A percentile compares a stretch with the other conserved stretches of the same genome.
Evolutionary conservation across 2,797 vertebrate species (phyloP).

Genomic region (Macroramphosus scolopax): DNA sequence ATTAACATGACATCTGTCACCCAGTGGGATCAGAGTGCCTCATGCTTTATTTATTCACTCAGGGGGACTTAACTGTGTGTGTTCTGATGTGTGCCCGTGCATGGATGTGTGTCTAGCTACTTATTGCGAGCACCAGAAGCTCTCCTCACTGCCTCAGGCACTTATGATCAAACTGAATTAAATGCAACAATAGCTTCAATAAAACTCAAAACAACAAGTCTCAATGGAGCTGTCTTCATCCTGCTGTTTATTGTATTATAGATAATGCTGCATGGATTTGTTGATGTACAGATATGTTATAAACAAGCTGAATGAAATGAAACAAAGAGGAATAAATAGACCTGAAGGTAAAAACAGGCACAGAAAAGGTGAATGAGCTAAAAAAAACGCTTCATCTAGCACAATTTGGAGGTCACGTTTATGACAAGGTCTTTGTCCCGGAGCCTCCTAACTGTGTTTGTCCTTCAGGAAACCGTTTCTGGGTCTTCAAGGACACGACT

Average conservation of each 20-base stretch:
- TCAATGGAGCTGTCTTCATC: conserved; percentile 30
- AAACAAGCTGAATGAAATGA: conserved; percentile 47
- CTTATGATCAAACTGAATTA: conserved; percentile 63
- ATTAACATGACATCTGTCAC: conserved; percentile 78
- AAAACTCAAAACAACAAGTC: conserved; percentile 50
- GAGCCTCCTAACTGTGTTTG: conserved; percentile 23
- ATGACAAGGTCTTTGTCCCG: conserved; percentile 33
- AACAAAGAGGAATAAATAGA: conserved; percentile 16
- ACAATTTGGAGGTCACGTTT: conserved; percentile 30
- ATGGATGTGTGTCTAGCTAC: conserved; percentile 26
- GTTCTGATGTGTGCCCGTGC: conserved; percentile 11
- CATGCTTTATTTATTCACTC: conserved; percentile 71
- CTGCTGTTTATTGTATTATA: conserved; percentile 36
- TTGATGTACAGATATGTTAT: conserved; percentile 29
- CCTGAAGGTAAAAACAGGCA: conserved; percentile 2
- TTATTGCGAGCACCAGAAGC: conserved; percentile 38
- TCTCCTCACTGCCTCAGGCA: conserved; percentile 43
- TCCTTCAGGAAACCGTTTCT: conserved; percentile 91
- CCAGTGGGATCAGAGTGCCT: conserved; percentile 63
- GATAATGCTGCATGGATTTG: conserved; percentile 41
- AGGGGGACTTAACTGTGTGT: conserved; percentile 43
- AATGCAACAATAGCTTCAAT: conserved; percentile 57
- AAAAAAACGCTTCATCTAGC: neutral
- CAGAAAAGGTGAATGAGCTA: conserved; percentile 29
- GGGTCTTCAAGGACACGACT: conserved; percentile 97